Conservation (phyloP, 2,113 vertebrate species). For the Athene noctua region DNA sequence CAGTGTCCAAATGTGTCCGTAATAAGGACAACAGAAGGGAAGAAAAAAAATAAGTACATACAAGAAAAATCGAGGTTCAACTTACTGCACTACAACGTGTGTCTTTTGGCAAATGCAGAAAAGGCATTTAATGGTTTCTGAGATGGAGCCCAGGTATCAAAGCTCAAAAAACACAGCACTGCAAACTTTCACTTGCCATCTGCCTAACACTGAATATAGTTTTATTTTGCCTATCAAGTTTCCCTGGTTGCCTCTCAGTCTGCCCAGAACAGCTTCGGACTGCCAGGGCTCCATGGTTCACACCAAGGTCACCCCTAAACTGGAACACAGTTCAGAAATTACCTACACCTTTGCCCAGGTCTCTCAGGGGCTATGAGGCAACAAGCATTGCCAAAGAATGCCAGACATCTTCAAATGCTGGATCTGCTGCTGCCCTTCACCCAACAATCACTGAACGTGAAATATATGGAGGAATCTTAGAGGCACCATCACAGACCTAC, state of each 20-base stretch:
- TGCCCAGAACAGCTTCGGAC: not conserved
- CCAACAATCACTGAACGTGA: not conserved
- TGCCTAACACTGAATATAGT: not conserved
- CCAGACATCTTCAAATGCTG: not conserved
- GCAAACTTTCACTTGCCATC: not conserved
- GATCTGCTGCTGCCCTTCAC: not conserved
- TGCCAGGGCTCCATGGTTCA: not conserved
- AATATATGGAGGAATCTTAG: not conserved
- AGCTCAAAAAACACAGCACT: not conserved
- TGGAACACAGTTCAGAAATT: not conserved
- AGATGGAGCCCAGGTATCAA: not conserved
- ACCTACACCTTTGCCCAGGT: not conserved
- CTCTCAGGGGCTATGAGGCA: not conserved
- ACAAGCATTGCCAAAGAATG: not conserved
- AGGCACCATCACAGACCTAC: not conserved
- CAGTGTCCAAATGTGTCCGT: conserved; percentile 3
- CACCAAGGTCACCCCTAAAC: not conserved
- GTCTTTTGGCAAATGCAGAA: not conserved
- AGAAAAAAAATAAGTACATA: not conserved
- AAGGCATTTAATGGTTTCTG: not conserved
- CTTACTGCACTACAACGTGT: not conserved
- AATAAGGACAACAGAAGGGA: not conserved
- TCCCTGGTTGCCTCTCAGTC: not conserved
- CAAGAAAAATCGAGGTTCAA: not conserved
- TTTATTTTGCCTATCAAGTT: not conserved